These are phyloP conservation scores for Sardinella longiceps DNA, from an alignment of 2,797 vertebrate genomes.

Conservation along the genomic window DNA sequence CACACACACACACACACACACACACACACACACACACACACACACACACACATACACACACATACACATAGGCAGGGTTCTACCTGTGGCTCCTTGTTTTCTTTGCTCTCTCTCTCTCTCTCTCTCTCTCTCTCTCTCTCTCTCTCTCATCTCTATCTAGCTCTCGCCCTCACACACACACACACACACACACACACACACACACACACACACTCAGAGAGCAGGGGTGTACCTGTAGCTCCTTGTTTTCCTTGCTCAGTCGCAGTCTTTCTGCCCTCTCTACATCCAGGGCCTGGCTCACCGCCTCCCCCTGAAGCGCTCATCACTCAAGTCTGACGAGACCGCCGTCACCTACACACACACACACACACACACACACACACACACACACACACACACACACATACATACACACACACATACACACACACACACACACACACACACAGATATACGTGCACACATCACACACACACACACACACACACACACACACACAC, in stretches of 20 bases:
- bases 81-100: too few relatives aligned
- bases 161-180: too few relatives aligned
- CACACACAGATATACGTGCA: too few relatives aligned
- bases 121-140: too few relatives aligned
- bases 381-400: conserved; percentile 15
- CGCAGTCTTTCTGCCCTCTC: conserved; percentile 84
- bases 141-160: too few relatives aligned
- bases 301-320: conserved; percentile 86
- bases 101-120: too few relatives aligned
- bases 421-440: not conserved
- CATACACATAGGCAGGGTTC: too few relatives aligned
- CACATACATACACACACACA: too few relatives aligned
- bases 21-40: too few relatives aligned
- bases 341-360: conserved; percentile 82
- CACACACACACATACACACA: too few relatives aligned
- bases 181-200: not conserved
- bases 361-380: conserved; percentile 20
- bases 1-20: not conserved
- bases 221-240: conserved; percentile 82
- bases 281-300: conserved; percentile 85
- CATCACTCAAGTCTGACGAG: conserved; percentile 86
- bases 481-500: not conserved
- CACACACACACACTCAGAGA: not conserved
- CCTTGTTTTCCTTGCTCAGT: conserved; percentile 80
- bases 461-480: too few relatives aligned